Evolutionary conservation across 2,113 vertebrate genomes (phyloP).

Genomic region (Xyrauchen texanus): DNA sequence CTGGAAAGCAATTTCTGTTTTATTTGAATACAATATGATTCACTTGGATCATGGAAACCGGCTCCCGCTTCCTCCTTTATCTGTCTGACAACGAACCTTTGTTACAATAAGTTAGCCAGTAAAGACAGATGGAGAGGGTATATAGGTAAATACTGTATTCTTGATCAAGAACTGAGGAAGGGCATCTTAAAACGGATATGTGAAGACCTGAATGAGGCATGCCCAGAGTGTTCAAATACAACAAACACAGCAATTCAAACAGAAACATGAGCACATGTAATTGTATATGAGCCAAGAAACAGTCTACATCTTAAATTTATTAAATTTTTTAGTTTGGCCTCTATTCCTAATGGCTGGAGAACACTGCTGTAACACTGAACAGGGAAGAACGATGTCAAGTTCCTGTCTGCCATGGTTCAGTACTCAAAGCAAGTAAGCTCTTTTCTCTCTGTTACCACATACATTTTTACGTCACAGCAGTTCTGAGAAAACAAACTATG

Average conservation of each 20-base stretch:
- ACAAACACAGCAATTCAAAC: slow-evolving; percentile 12
- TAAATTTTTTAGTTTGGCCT: no score
- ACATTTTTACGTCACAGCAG: slow-evolving; percentile 19
- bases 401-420: not conserved
- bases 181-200: no score
- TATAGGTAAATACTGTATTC: not conserved
- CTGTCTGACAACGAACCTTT: no score
- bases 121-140: not conserved
- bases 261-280: not conserved
- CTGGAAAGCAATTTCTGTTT: no score
- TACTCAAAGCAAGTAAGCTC: not conserved
- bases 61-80: no score
- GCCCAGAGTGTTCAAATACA: slow-evolving; percentile 15
- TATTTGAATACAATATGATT: no score
- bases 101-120: no score
- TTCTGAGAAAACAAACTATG: slow-evolving; percentile 18
- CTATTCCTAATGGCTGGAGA: no score
- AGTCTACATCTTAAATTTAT: not conserved
- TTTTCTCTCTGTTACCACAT: slow-evolving; percentile 8
- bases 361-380: not conserved
- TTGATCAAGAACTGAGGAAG: slow-evolving; percentile 4
- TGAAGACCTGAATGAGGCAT: not conserved
- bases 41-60: no score
- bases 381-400: not conserved
- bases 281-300: not conserved